A percentile compares a stretch with the other conserved stretches of the same genome.
Conservation (phyloP, 1,140 invertebrate species). For the Drosophila carrolli region DNA sequence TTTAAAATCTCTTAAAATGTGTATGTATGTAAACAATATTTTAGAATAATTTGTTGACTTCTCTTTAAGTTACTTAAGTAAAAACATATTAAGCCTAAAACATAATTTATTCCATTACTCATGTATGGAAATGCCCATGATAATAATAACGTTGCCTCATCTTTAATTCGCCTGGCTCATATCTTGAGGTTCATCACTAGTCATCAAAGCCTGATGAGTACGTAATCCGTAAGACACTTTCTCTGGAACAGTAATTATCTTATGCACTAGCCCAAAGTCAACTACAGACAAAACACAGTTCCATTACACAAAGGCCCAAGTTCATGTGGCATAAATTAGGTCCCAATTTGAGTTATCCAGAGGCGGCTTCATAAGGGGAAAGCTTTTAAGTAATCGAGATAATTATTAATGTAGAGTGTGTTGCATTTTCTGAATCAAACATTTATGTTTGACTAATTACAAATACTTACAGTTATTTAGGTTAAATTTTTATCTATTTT, state of each 20-base stretch:
- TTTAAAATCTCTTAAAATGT: no score
- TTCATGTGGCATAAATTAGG: constrained; percentile 41
- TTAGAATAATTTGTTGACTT: no score
- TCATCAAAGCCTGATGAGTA: constrained; percentile 25
- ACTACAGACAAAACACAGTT: constrained; percentile 38
- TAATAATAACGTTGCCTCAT: neutral
- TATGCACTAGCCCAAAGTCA: constrained; percentile 47
- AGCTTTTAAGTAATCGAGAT: neutral
- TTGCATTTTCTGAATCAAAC: neutral
- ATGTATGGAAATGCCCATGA: neutral
- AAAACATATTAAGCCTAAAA: no score
- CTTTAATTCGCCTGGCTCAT: neutral
- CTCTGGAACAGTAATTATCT: constrained; percentile 38
- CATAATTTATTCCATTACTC: neutral
- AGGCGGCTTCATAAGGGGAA: neutral
- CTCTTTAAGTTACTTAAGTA: no score
- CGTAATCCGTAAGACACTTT: constrained; percentile 39
- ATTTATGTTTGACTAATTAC: constrained; percentile 1
- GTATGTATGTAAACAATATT: no score
- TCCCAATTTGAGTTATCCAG: neutral
- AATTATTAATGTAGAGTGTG: neutral
- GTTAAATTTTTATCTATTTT: constrained; percentile 3
- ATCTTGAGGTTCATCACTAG: neutral
- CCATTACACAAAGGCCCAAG: constrained; percentile 41
- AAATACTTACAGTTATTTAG: constrained; percentile 10